Conservation (phyloP, 2,888 invertebrate genomes). For the Caenorhabditis uteleia region DNA sequence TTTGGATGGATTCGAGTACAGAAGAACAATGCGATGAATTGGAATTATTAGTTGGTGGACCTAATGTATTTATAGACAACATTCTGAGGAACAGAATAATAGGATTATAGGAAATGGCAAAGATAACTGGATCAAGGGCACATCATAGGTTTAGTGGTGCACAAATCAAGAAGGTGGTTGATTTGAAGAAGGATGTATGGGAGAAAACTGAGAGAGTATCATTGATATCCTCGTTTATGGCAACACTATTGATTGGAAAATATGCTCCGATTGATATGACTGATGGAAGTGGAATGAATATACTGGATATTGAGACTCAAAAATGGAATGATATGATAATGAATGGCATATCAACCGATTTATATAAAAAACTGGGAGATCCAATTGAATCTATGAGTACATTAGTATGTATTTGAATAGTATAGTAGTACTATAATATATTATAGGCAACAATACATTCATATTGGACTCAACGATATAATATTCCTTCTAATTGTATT, state of each 20-base stretch:
- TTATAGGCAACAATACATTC: slow-evolving; percentile 79
- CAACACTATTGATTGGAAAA: slow-evolving; percentile 84
- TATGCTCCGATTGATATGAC: slow-evolving; percentile 88
- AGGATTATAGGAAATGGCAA: slow-evolving; percentile 42
- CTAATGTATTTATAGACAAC: slow-evolving; percentile 75
- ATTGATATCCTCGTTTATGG: slow-evolving; percentile 88
- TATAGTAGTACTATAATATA: background rate
- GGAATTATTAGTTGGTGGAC: slow-evolving; percentile 83
- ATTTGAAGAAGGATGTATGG: slow-evolving; percentile 78
- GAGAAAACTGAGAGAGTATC: slow-evolving; percentile 86
- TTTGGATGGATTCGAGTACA: slow-evolving; percentile 95
- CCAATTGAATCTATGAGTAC: slow-evolving; percentile 2
- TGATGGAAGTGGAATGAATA: slow-evolving; percentile 95
- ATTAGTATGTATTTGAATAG: slow-evolving; percentile 13
- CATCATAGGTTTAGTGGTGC: slow-evolving; percentile 90
- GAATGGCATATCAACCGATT: slow-evolving; percentile 78
- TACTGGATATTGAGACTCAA: slow-evolving; percentile 79
- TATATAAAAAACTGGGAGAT: slow-evolving; percentile 79
- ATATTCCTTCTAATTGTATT: slow-evolving; percentile 81
- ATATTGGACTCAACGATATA: slow-evolving; percentile 86
- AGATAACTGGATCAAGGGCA: slow-evolving; percentile 81
- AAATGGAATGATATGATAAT: slow-evolving; percentile 53
- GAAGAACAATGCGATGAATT: slow-evolving; percentile 80
- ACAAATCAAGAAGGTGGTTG: slow-evolving; percentile 88
- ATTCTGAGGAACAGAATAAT: slow-evolving; percentile 23